A percentile compares a stretch with the other conserved stretches of the same genome.
phyloP scores from a whole-genome alignment of 2,888 invertebrate species.

The Lapara coniferarum region DNA sequence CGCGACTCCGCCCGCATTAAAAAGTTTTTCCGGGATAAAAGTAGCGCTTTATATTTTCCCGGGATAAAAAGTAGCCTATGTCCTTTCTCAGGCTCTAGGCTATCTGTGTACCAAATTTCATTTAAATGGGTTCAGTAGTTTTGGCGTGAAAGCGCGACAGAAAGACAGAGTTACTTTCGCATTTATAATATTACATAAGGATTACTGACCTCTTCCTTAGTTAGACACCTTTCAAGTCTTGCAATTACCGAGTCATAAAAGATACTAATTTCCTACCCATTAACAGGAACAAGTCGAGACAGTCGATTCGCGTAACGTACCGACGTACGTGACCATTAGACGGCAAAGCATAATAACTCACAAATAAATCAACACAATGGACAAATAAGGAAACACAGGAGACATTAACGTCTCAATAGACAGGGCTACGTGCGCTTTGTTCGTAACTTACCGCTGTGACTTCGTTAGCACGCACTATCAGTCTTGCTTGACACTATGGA shows the following conservation, averaged over 20 bases:
- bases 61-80: too few relatives aligned
- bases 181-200: too few relatives aligned
- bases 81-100: too few relatives aligned
- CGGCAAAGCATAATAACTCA: neutral
- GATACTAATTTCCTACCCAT: neutral
- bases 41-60: too few relatives aligned
- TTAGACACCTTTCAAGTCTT: neutral
- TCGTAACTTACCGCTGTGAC: neutral
- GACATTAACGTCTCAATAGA: neutral
- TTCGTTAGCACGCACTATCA: neutral
- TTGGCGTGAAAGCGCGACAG: too few relatives aligned
- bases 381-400: neutral
- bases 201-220: too few relatives aligned
- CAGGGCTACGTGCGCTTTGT: constrained; percentile 5
- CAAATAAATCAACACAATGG: neutral
- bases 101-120: too few relatives aligned
- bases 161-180: too few relatives aligned
- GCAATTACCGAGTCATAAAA: neutral
- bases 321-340: neutral
- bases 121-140: too few relatives aligned
- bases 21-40: too few relatives aligned
- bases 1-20: too few relatives aligned
- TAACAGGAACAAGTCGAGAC: neutral
- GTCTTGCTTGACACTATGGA: neutral
- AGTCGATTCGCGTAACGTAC: neutral